Evolutionary conservation across 2,113 vertebrate species (phyloP), one percentile per base, ranked within the genome.

Genomic region (Uropsilus gracilis): DNA sequence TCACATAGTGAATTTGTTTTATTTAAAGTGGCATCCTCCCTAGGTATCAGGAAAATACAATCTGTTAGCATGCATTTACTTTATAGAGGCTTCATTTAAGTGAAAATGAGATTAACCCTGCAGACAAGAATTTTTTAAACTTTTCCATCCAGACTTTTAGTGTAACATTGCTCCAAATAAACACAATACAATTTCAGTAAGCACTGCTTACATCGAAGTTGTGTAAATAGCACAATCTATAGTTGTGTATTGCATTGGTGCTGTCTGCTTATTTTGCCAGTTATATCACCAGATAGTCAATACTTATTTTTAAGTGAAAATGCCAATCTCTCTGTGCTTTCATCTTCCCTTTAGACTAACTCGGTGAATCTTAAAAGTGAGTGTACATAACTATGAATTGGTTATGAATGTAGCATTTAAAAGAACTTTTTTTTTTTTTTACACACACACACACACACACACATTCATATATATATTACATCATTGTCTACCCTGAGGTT

Each of bases 241-340:
- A 73, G n/a, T 34, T 22, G 1, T 34, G 0, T 1, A 3, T 1
- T 18, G 24, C 5, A 2, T 30, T 20, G 7, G 37, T 12, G 3
- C 46, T 73, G 1, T 24, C 12, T 37, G n/a, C 11, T 22, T 48
- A 39, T 12, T 55, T 55, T 71, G n/a, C 20, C 61, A 64, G 34
- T 71, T 50, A 63, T n/a, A n/a, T 72, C 42, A 55, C 22, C 39
- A 69, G 28, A 48, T 50, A 18, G 12, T 66, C 26, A 59, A 7
- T 39, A 71, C 50, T n/a, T 82, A 59, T 44, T 50, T 84, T 53
- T 28, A 50, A 88, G 12, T 22, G 12, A 81, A 28, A 86, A 61
- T 66, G n/a, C 16, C 16, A 30, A 72, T 5, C 11, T 55, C 26
- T 20, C 13, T 81, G 6, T 53, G 17, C 13, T 80, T 89, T 53